Evolutionary conservation across 2,888 invertebrate genomes (phyloP).

Genomic region (Incurvaria masculella): DNA sequence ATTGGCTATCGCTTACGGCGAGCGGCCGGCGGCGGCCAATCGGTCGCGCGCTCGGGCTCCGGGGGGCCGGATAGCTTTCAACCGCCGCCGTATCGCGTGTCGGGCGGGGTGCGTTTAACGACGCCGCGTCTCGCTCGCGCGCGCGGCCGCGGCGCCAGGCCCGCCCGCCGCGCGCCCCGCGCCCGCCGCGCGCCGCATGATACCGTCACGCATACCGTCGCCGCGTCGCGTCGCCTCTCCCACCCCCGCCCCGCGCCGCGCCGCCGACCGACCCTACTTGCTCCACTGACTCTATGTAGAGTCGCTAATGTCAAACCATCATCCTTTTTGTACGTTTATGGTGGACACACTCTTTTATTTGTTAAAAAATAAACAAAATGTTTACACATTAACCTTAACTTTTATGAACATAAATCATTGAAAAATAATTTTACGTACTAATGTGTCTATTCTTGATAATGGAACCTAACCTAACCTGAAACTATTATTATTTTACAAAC

Average conservation of each 20-base stretch:
- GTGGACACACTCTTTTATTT: too few species aligned
- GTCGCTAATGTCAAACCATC: too few species aligned
- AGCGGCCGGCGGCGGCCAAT: slow-evolving; percentile 42
- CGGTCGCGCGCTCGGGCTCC: slow-evolving; percentile 31
- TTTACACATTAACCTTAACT: too few species aligned
- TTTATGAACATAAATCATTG: too few species aligned
- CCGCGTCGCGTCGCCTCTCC: slow-evolving; percentile 20
- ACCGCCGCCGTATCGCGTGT: slow-evolving; percentile 42
- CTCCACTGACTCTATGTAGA: too few species aligned
- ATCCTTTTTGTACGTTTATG: too few species aligned
- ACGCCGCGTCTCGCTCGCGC: slow-evolving; percentile 28
- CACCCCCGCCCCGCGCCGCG: slow-evolving; percentile 21
- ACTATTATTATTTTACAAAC: too few species aligned
- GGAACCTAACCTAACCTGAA: too few species aligned
- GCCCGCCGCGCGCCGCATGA: slow-evolving; percentile 51
- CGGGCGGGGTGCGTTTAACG: slow-evolving; percentile 50
- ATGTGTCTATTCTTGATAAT: too few species aligned
- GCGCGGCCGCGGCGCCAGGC: slow-evolving; percentile 22
- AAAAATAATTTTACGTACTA: too few species aligned
- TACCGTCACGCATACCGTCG: slow-evolving; percentile 47
- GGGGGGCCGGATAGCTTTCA: slow-evolving; percentile 49
- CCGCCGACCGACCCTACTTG: slow-evolving; percentile 18
- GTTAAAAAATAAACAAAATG: too few species aligned
- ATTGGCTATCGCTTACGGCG: slow-evolving; percentile 48
- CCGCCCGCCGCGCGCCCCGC: slow-evolving; percentile 44